These are phyloP conservation scores for Sylvicola fuscatus DNA, from an alignment of 2,888 invertebrate genomes.

Conservation along the genomic window DNA sequence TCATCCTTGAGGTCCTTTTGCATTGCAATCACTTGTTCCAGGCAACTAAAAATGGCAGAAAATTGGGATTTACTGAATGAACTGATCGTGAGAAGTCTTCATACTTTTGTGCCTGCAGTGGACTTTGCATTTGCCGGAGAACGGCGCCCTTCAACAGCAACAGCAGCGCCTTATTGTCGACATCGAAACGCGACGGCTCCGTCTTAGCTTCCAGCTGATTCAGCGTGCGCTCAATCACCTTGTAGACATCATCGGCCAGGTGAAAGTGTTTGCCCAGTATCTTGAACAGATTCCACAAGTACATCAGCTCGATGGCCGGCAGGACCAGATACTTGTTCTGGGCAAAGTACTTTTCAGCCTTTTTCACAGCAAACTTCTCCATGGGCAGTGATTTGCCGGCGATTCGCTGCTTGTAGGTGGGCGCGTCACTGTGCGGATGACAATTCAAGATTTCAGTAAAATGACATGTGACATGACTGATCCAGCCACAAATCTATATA, in stretches of 20 bases:
- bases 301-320: slow-evolving; percentile 74
- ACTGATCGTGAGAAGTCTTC: slow-evolving; percentile 9
- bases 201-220: slow-evolving; percentile 13
- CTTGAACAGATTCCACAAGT: slow-evolving; percentile 82
- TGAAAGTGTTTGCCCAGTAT: slow-evolving; percentile 50
- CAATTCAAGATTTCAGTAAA: no score
- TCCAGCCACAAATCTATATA: slow-evolving; percentile 1
- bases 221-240: slow-evolving; percentile 35
- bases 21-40: slow-evolving; percentile 25
- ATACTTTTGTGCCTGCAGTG: slow-evolving; percentile 56
- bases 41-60: slow-evolving; percentile 9
- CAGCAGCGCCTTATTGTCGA: slow-evolving; percentile 55
- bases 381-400: slow-evolving; percentile 93
- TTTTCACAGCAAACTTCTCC: slow-evolving; percentile 89
- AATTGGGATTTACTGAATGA: neutral
- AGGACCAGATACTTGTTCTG: slow-evolving; percentile 55
- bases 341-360: slow-evolving; percentile 54
- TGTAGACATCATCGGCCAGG: slow-evolving; percentile 37
- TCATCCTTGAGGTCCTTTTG: slow-evolving; percentile 62
- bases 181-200: slow-evolving; percentile 25
- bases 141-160: slow-evolving; percentile 67
- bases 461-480: no score
- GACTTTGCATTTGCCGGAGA: slow-evolving; percentile 55
- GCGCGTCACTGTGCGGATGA: slow-evolving; percentile 30
- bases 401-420: slow-evolving; percentile 66